Base-by-base conservation (phyloP, 2,113 vertebrate species). In the Stegastes partitus region DNA sequence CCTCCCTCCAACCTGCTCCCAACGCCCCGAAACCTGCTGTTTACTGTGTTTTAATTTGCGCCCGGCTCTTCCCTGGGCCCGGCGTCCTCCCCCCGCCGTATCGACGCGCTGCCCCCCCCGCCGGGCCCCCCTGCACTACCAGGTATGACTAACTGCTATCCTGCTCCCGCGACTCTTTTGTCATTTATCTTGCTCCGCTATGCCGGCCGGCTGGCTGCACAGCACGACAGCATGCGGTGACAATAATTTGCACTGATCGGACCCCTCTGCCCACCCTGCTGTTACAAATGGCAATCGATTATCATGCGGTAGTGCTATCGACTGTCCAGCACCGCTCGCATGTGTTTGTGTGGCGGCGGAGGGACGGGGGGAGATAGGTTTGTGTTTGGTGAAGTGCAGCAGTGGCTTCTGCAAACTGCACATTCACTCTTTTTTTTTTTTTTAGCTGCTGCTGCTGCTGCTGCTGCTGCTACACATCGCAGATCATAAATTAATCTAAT, bases 221-320 rank as follows among this genome's bases (percentile, higher is more conserved):
- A 85, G 95, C 94, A 87, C 88, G 92, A 86, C 91, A 89, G 94
- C 95, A 87, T 93, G 92, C 89, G 23, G 95, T 96, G 96, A 97
- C 96, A 96, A 96, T 98, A 96, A 98, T 97, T 96, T 96, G 95
- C 96, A 94, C 96, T 95, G 96, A 97, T 98, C 95, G 96, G 95
- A 94, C 95, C 88, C 95, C 93, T 96, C 96, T 95, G 95, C 94
- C 95, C 88, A 93, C 93, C 96, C 94, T 82, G 92, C 96, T 96
- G 95, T 95, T 96, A 95, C 96, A 97, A 98, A 97, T 96, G 96
- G 96, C 95, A 94, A 98, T 98, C 96, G 97, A 99, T 99, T 97
- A 96, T 95, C 95, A 96, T 95, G 96, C 95, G 91, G 95, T 93
- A 93, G 94, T 63, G 93, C 94, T 96, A 98, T 97, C 93, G 96